Conservation (phyloP, 1,140 invertebrate species). For the Drosophila pruinosa region DNA sequence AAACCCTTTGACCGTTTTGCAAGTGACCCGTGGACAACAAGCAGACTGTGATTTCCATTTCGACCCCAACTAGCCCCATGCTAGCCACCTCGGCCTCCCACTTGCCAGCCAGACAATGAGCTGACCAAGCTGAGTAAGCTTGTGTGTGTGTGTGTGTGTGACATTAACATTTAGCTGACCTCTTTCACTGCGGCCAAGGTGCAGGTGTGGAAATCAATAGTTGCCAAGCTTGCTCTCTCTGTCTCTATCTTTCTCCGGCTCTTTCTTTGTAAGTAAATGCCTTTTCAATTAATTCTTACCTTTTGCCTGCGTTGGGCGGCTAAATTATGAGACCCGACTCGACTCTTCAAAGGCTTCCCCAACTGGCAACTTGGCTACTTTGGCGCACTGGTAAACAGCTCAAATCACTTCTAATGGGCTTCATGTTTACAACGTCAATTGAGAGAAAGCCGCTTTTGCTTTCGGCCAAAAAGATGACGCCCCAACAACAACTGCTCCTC, state of each 20-base stretch:
- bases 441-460: slow-evolving; percentile 77
- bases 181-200: slow-evolving; percentile 75
- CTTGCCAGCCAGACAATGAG: slow-evolving; percentile 39
- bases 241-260: neutral
- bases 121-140: too few relatives aligned
- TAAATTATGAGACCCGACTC: slow-evolving; percentile 58
- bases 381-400: slow-evolving; percentile 60
- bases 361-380: slow-evolving; percentile 27
- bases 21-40: slow-evolving; percentile 61
- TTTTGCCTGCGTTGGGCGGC: slow-evolving; percentile 23
- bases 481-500: slow-evolving; percentile 39
- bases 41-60: slow-evolving; percentile 72
- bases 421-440: slow-evolving; percentile 82
- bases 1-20: slow-evolving; percentile 69
- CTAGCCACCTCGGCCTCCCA: slow-evolving; percentile 3
- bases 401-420: slow-evolving; percentile 81
- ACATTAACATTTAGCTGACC: slow-evolving; percentile 79
- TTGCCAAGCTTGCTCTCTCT: neutral
- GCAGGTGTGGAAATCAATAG: slow-evolving; percentile 76
- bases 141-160: slow-evolving; percentile 43
- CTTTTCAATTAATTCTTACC: slow-evolving; percentile 73
- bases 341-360: slow-evolving; percentile 64
- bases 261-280: slow-evolving; percentile 50
- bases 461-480: slow-evolving; percentile 53
- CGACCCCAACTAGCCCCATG: slow-evolving; percentile 25